phyloP scores from a whole-genome alignment of 2,888 invertebrate species.

The Hemaris fuciformis region DNA sequence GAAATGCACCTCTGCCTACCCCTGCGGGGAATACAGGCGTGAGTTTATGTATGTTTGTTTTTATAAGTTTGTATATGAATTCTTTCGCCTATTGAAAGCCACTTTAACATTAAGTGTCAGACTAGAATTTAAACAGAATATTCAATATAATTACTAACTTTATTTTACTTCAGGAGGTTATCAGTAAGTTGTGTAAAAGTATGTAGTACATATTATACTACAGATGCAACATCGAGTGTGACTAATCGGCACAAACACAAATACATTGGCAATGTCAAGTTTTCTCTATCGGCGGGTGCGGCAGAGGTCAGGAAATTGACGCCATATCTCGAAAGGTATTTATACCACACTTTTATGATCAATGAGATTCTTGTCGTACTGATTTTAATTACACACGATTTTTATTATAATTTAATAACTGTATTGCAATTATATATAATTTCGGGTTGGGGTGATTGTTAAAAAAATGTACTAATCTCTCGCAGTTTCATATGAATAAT shows the following conservation, averaged over 20 bases:
- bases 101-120: no score
- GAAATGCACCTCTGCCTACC: no score
- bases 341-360: not conserved
- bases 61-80: no score
- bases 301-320: constrained; percentile 13
- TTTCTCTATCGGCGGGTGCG: constrained; percentile 8
- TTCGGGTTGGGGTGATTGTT: not conserved
- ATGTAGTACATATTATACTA: not conserved
- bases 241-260: not conserved
- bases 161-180: no score
- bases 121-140: no score
- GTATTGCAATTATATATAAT: not conserved
- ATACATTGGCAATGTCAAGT: constrained; percentile 9
- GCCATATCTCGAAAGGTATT: constrained; percentile 5
- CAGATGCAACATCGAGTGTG: not conserved
- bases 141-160: no score
- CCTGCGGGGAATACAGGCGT: no score
- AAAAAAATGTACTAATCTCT: no score
- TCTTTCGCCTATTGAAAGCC: no score
- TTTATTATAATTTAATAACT: not conserved
- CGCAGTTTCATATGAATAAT: no score
- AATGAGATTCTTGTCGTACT: not conserved
- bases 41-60: no score
- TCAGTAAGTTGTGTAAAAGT: no score
- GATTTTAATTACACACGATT: not conserved